Conservation (phyloP, 2,797 vertebrate species). For the Phataginus tricuspis region DNA sequence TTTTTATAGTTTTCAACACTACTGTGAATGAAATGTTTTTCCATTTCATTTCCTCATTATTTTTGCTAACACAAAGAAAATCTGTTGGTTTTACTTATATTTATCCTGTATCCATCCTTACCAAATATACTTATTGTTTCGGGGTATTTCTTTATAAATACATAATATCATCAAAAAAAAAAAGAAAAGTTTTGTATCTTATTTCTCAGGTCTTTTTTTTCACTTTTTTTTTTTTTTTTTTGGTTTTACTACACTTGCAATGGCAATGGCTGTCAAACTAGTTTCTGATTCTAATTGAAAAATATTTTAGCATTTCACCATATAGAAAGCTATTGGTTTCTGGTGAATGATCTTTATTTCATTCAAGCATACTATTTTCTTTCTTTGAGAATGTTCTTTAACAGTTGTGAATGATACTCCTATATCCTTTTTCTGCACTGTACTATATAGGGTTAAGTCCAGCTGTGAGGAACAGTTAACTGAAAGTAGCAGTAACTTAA, state of each 20-base stretch:
- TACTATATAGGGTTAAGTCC: neutral
- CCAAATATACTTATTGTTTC: neutral
- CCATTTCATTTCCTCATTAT: neutral
- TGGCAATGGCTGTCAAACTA: neutral
- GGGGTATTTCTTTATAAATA: neutral
- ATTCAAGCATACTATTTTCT: neutral
- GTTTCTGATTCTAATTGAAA: neutral
- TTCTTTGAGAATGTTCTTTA: neutral
- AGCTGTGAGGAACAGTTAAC: neutral
- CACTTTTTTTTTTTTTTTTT: neutral
- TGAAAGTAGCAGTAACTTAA: neutral
- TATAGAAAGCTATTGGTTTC: neutral
- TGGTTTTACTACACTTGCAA: neutral
- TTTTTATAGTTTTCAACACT: slow-evolving; percentile 29
- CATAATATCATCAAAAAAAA: neutral
- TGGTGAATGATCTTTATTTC: neutral
- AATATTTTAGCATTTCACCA: neutral
- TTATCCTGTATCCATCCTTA: neutral
- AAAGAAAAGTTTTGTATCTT: neutral
- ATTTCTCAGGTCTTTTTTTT: neutral
- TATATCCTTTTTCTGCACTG: neutral
- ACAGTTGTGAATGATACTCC: neutral
- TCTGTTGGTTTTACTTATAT: neutral
- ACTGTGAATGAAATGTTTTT: neutral
- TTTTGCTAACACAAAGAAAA: neutral